phyloP scores from a whole-genome alignment of 2,888 invertebrate species.

The Fragum whitleyi region DNA sequence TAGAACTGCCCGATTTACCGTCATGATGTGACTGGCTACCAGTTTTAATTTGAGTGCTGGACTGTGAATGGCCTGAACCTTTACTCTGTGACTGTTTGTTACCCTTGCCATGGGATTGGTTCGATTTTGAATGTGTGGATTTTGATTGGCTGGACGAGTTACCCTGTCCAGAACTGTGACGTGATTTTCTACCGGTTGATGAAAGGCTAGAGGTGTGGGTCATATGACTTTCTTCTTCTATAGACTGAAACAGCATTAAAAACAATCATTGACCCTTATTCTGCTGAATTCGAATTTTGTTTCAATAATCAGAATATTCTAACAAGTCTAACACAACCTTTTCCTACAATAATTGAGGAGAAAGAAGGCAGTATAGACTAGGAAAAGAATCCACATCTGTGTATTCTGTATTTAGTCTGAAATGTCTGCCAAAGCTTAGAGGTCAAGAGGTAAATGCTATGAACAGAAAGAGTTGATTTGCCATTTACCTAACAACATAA shows the following conservation, averaged over 20 bases:
- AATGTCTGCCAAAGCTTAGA: too few relatives aligned
- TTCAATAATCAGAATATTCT: too few relatives aligned
- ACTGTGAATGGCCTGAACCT: slow-evolving; percentile 62
- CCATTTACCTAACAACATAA: too few relatives aligned
- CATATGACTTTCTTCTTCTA: slow-evolving; percentile 61
- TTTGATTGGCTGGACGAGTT: slow-evolving; percentile 57
- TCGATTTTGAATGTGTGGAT: slow-evolving; percentile 55
- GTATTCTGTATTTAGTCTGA: too few relatives aligned
- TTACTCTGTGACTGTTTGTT: slow-evolving; percentile 52
- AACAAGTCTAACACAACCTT: too few relatives aligned
- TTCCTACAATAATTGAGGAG: too few relatives aligned
- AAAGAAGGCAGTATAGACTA: too few relatives aligned
- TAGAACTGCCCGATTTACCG: slow-evolving; percentile 24
- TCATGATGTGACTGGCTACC: slow-evolving; percentile 38
- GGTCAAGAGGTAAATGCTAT: too few relatives aligned
- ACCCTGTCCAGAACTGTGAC: slow-evolving; percentile 61
- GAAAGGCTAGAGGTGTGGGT: slow-evolving; percentile 62
- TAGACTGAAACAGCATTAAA: slow-evolving; percentile 49
- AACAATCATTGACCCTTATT: too few relatives aligned
- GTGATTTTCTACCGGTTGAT: slow-evolving; percentile 57
- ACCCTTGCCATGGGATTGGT: slow-evolving; percentile 61
- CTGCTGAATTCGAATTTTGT: too few relatives aligned
- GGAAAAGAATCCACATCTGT: too few relatives aligned
- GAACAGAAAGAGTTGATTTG: too few relatives aligned
- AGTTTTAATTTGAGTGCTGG: slow-evolving; percentile 26